Evolutionary conservation across 2,888 invertebrate species (phyloP).

Genomic region (Euzetes globulus): DNA sequence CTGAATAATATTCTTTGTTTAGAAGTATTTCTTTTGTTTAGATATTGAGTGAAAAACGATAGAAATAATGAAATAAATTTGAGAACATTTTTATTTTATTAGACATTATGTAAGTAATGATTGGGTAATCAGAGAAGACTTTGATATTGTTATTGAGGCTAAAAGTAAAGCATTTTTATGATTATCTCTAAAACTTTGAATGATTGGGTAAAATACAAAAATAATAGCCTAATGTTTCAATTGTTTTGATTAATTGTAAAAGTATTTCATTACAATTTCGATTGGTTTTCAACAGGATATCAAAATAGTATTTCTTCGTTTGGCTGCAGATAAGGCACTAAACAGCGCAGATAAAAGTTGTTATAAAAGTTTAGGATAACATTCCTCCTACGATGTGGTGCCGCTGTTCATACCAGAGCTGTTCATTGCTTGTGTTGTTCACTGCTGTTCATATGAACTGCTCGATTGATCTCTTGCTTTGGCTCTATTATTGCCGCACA

Average conservation of each 20-base stretch:
- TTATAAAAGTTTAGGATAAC: constrained; percentile 22
- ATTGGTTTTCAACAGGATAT: constrained; percentile 13
- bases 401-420: not conserved
- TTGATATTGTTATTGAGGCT: not conserved
- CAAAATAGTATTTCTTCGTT: not conserved
- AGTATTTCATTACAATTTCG: not conserved
- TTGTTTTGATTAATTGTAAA: constrained; percentile 17
- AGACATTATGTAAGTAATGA: too few species aligned
- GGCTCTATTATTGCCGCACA: not conserved
- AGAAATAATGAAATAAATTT: too few species aligned
- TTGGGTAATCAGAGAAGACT: not conserved
- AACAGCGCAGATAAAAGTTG: constrained; percentile 14
- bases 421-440: not conserved
- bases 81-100: too few species aligned
- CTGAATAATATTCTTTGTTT: not conserved
- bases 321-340: not conserved
- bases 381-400: constrained; percentile 8
- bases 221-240: not conserved
- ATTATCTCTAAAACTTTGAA: not conserved
- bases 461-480: not conserved
- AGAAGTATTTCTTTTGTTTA: not conserved
- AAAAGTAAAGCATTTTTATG: too few species aligned
- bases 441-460: not conserved
- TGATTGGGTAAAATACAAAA: not conserved
- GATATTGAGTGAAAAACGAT: not conserved